A percentile compares a stretch with the other conserved stretches of the same genome.
phyloP scores from a whole-genome alignment of 1,140 invertebrate genomes.

The Drosophila punjabiensis region DNA sequence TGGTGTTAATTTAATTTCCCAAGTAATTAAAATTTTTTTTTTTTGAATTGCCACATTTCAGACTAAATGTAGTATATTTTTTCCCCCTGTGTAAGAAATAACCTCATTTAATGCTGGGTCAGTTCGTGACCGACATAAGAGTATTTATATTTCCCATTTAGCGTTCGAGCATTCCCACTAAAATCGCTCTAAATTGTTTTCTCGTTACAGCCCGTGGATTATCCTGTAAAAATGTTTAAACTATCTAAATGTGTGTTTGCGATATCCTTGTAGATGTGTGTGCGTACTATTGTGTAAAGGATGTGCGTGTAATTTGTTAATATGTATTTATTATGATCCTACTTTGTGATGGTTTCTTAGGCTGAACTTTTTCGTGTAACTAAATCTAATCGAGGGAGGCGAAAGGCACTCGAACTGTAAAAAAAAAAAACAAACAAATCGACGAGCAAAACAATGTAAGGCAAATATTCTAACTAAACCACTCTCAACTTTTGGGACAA shows the following conservation, averaged over 20 bases:
- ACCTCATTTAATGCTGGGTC: slow-evolving; percentile 14
- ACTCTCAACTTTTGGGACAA: slow-evolving; percentile 62
- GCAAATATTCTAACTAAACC: slow-evolving; percentile 72
- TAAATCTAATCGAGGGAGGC: slow-evolving; percentile 65
- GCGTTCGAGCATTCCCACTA: slow-evolving; percentile 24
- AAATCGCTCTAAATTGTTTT: slow-evolving; percentile 40
- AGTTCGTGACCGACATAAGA: slow-evolving; percentile 46
- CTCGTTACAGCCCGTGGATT: slow-evolving; percentile 46
- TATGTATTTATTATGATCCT: slow-evolving; percentile 76
- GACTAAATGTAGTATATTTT: not conserved
- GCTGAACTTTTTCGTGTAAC: slow-evolving; percentile 78
- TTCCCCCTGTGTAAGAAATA: slow-evolving; percentile 12
- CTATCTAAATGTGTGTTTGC: slow-evolving; percentile 38
- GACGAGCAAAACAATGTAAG: slow-evolving; percentile 61
- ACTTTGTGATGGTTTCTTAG: slow-evolving; percentile 84
- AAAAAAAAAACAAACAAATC: slow-evolving; percentile 47
- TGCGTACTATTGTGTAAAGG: slow-evolving; percentile 43
- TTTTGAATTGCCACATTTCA: too few species aligned
- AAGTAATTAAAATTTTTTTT: too few species aligned
- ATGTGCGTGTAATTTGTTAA: slow-evolving; percentile 53
- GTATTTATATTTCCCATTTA: slow-evolving; percentile 30
- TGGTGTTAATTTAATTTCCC: too few species aligned
- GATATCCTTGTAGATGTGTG: slow-evolving; percentile 36
- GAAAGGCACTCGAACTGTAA: slow-evolving; percentile 41
- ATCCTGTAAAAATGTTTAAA: slow-evolving; percentile 59